Evolutionary conservation across 2,888 invertebrate genomes (phyloP).

Genomic region (Pseudanteris insignis): DNA sequence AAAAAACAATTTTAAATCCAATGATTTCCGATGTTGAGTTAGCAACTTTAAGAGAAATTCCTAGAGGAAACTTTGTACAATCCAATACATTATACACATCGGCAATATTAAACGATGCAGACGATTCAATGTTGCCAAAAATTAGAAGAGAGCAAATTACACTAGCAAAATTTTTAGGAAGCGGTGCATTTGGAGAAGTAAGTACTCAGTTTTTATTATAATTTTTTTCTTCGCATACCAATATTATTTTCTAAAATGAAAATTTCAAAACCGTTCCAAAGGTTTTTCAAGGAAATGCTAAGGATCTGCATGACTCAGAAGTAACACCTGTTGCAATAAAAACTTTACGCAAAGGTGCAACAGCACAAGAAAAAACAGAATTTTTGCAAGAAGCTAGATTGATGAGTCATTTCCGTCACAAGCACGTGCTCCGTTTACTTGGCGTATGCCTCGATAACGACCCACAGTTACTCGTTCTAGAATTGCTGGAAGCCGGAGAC

Average conservation of each 20-base stretch:
- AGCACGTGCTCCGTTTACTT: constrained; percentile 90
- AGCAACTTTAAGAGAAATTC: constrained; percentile 85
- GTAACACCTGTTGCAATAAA: constrained; percentile 89
- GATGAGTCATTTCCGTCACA: constrained; percentile 97
- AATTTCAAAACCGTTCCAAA: too few relatives aligned
- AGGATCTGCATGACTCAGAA: constrained; percentile 72
- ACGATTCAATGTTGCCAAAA: constrained; percentile 83
- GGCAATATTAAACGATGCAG: constrained; percentile 75
- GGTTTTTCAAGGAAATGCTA: constrained; percentile 88
- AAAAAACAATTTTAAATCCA: constrained; percentile 73
- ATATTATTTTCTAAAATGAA: not conserved
- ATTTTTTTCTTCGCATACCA: not conserved
- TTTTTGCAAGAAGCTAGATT: constrained; percentile 96
- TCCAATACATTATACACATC: constrained; percentile 85
- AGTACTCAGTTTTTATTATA: too few relatives aligned
- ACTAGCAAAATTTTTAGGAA: constrained; percentile 88
- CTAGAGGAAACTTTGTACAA: constrained; percentile 79
- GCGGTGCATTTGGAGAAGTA: constrained; percentile 96
- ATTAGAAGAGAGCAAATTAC: constrained; percentile 87
- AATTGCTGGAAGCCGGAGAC: constrained; percentile 98
- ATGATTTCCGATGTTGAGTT: constrained; percentile 82
- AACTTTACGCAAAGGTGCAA: constrained; percentile 91
- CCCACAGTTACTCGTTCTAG: constrained; percentile 93
- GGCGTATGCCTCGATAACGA: constrained; percentile 96
- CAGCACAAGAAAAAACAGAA: constrained; percentile 88